phyloP scores from a whole-genome alignment of 2,113 vertebrate species.

The Ptilorrhoa leucosticta region DNA sequence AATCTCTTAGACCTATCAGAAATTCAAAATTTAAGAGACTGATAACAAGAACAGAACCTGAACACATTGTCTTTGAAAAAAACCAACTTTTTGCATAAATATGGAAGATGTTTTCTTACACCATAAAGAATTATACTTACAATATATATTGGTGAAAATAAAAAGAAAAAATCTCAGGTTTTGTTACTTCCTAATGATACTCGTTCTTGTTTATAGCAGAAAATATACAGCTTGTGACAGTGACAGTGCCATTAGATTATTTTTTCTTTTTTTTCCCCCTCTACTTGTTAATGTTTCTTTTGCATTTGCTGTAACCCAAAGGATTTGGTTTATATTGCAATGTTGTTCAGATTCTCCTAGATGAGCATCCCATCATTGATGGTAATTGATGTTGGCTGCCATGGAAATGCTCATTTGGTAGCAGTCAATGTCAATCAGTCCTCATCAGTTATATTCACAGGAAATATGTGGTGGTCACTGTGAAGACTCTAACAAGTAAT shows the following conservation, averaged over 20 bases:
- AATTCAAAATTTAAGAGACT: not conserved
- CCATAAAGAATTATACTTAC: not conserved
- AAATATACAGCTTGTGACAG: not conserved
- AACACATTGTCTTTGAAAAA: not conserved
- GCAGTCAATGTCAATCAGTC: constrained; percentile 38
- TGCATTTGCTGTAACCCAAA: not conserved
- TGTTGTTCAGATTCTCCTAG: constrained; percentile 21
- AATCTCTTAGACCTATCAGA: not conserved
- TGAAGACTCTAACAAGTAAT: not conserved
- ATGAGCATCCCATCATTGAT: not conserved
- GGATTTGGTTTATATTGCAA: not conserved
- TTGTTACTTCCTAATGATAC: not conserved
- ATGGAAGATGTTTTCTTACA: not conserved
- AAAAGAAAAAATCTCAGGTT: not conserved
- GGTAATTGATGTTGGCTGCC: constrained; percentile 55
- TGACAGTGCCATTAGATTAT: not conserved
- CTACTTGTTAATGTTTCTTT: constrained; percentile 3
- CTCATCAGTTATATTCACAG: not conserved
- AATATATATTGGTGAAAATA: not conserved
- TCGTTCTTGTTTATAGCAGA: not conserved
- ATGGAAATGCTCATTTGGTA: constrained; percentile 61
- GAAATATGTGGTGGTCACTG: not conserved
- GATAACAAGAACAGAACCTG: not conserved
- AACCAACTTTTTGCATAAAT: not conserved
- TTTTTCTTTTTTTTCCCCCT: not conserved